A percentile compares a stretch with the other conserved stretches of the same genome.
phyloP scores from a whole-genome alignment of 2,797 vertebrate genomes.

The Acanthopagrus latus region DNA sequence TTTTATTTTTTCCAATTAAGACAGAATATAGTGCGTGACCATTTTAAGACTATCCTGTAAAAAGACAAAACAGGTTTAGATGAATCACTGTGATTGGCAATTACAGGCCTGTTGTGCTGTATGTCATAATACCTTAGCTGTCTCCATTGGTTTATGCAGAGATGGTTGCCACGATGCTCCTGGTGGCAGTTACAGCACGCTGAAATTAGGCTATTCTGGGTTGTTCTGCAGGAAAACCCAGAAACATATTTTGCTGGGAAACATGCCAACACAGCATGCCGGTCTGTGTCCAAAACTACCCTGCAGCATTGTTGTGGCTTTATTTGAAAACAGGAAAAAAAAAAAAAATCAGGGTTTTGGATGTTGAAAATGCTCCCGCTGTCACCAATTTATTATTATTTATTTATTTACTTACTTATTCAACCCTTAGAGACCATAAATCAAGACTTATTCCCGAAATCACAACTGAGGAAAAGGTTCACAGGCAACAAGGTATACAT shows the following conservation, averaged over 20 bases:
- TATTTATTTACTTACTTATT: not conserved
- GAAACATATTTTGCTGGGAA: constrained; percentile 14
- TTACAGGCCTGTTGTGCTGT: not conserved
- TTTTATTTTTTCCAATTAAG: not conserved
- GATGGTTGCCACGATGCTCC: not conserved
- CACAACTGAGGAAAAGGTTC: constrained; percentile 10
- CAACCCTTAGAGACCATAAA: not conserved
- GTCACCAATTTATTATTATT: constrained; percentile 10
- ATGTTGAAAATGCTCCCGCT: constrained; percentile 4
- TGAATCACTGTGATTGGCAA: not conserved
- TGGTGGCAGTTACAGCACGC: not conserved
- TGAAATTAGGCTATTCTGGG: not conserved
- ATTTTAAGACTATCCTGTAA: not conserved
- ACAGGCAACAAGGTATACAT: constrained; percentile 6
- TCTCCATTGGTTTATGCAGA: not conserved
- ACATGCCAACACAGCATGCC: constrained; percentile 12
- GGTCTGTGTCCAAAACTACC: constrained; percentile 4
- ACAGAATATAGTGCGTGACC: not conserved
- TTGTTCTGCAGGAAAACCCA: not conserved
- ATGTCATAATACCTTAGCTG: not conserved
- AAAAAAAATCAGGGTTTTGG: not conserved
- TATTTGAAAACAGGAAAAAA: constrained; percentile 15
- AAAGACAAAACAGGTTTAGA: not conserved
- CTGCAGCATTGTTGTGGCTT: not conserved
- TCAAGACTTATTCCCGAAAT: constrained; percentile 1